These are phyloP conservation scores for Lathronympha strigana DNA, from an alignment of 2,888 invertebrate genomes.

Conservation along the genomic window DNA sequence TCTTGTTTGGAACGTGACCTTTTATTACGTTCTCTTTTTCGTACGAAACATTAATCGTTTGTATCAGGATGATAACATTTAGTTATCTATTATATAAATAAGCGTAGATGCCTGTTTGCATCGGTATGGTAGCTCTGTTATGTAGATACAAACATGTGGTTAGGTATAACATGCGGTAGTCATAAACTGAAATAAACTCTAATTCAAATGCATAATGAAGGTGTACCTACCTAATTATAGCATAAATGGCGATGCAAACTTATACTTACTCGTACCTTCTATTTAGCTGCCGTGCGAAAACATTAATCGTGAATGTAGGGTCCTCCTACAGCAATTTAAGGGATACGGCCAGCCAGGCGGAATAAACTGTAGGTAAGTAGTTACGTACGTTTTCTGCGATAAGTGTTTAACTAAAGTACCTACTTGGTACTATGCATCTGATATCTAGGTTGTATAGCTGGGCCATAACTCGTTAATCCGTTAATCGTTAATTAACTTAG, in stretches of 20 bases:
- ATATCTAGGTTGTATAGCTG: too few relatives aligned
- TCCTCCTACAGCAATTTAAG: background rate
- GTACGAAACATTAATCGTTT: too few relatives aligned
- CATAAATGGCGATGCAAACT: background rate
- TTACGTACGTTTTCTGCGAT: background rate
- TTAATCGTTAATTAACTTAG: too few relatives aligned
- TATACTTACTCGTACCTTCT: background rate
- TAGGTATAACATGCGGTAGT: background rate
- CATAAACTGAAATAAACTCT: background rate
- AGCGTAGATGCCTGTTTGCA: too few relatives aligned
- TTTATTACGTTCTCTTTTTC: too few relatives aligned
- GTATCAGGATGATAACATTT: too few relatives aligned
- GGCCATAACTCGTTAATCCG: too few relatives aligned
- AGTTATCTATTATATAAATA: too few relatives aligned
- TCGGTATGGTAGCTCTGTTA: background rate
- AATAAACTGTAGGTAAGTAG: background rate
- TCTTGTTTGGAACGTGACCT: too few relatives aligned
- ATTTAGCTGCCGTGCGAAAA: background rate
- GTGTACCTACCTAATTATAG: background rate
- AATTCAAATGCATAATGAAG: background rate
- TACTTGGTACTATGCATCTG: too few relatives aligned
- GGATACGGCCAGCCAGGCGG: background rate
- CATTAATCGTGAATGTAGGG: background rate
- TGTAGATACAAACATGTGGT: background rate
- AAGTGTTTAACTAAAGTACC: background rate